These are phyloP conservation scores for Hyposoter didymator DNA, from an alignment of 2,888 invertebrate species.

Conservation along the genomic window DNA sequence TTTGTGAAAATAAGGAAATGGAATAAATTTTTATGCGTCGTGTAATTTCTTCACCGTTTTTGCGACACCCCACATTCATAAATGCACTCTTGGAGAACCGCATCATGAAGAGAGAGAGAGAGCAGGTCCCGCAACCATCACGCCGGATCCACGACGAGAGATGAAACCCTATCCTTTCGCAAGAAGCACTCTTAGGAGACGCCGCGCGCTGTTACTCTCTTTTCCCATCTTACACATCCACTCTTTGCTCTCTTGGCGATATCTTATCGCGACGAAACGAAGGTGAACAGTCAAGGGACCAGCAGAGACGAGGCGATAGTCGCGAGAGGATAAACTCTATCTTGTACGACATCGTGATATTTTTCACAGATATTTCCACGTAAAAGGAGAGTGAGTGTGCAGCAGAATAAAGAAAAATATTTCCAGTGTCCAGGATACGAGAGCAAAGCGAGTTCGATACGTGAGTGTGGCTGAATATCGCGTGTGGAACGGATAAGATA, in stretches of 20 bases:
- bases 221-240: conserved; percentile 6
- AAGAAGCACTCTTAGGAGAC: conserved; percentile 74
- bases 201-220: conserved; percentile 66
- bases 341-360: conserved; percentile 24
- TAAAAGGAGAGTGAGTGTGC: background rate
- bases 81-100: conserved; percentile 25
- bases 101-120: conserved; percentile 59
- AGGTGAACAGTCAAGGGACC: conserved; percentile 33
- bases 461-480: background rate
- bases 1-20: background rate
- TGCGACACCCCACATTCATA: conserved; percentile 2
- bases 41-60: background rate
- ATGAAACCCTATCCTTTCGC: conserved; percentile 78
- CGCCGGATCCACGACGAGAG: conserved; percentile 70
- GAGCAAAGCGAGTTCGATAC: background rate
- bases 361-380: background rate
- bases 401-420: background rate
- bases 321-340: conserved; percentile 27
- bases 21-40: background rate
- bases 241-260: conserved; percentile 39
- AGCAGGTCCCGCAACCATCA: conserved; percentile 68
- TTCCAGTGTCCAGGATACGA: background rate
- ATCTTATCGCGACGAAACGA: conserved; percentile 48
- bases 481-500: background rate
- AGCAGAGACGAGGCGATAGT: conserved; percentile 33